Evolutionary conservation across 2,888 invertebrate genomes (phyloP).

Genomic region (Lordiphosa andalusiaca): DNA sequence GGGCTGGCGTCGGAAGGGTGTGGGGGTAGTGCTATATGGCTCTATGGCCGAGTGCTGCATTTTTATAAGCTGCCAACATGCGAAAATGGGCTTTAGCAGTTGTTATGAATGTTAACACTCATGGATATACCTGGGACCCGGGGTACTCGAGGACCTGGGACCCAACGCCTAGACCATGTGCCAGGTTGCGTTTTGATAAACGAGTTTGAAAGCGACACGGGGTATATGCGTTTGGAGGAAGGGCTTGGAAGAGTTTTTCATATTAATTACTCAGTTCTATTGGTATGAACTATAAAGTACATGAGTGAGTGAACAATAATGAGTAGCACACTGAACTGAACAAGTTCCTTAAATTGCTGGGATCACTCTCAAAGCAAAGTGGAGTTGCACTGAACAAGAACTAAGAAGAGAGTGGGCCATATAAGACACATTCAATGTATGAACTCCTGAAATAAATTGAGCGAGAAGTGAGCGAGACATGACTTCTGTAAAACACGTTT

Average conservation of each 20-base stretch:
- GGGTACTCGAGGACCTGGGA: slow-evolving; percentile 46
- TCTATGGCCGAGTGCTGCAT: slow-evolving; percentile 48
- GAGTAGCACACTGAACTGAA: no score
- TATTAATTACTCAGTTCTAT: no score
- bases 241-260: neutral
- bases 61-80: slow-evolving; percentile 79
- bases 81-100: slow-evolving; percentile 77
- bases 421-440: no score
- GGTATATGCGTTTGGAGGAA: neutral
- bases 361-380: no score
- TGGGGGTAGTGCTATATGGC: slow-evolving; percentile 25
- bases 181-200: slow-evolving; percentile 18
- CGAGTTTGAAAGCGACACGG: slow-evolving; percentile 3
- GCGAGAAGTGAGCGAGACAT: no score
- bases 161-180: slow-evolving; percentile 22
- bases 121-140: slow-evolving; percentile 42
- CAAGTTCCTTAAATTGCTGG: no score
- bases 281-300: no score
- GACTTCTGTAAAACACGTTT: no score
- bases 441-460: no score
- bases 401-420: no score
- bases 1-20: neutral
- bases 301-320: no score
- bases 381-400: no score
- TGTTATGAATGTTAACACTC: slow-evolving; percentile 76